Conservation (phyloP, 2,113 vertebrate genomes). For the Scortum barcoo region DNA sequence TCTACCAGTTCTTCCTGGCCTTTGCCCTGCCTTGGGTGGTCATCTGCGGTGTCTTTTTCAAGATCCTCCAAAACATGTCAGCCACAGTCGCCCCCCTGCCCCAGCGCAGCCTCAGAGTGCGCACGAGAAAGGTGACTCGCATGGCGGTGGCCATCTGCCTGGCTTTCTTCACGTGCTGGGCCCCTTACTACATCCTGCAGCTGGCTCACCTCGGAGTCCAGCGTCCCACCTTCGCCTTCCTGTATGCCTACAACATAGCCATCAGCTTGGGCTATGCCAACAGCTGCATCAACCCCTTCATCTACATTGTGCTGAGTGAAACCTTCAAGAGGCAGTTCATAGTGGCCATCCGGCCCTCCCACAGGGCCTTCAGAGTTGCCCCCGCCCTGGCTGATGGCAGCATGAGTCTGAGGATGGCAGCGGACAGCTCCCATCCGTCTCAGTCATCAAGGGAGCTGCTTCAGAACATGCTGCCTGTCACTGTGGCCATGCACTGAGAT, state of each 20-base stretch:
- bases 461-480: conserved; percentile 63
- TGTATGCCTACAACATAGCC: conserved; percentile 75
- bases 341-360: conserved; percentile 65
- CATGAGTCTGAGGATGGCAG: conserved; percentile 40
- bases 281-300: conserved; percentile 83
- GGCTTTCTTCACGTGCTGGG: conserved; percentile 87
- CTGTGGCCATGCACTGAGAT: conserved; percentile 53
- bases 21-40: conserved; percentile 83
- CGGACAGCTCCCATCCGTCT: conserved; percentile 30
- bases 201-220: conserved; percentile 74
- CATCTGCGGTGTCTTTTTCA: conserved; percentile 86
- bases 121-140: conserved; percentile 85
- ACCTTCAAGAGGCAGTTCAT: conserved; percentile 75
- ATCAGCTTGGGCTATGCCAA: conserved; percentile 81
- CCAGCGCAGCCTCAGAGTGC: conserved; percentile 78
- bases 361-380: conserved; percentile 54
- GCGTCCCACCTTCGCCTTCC: conserved; percentile 67
- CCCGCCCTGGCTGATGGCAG: conserved; percentile 43
- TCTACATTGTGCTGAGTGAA: conserved; percentile 76
- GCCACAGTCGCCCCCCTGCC: conserved; percentile 85
- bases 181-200: conserved; percentile 81
- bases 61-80: conserved; percentile 88
- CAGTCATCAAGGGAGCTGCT: conserved; percentile 48
- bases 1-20: conserved; percentile 83
- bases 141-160: conserved; percentile 88